Conservation (phyloP, 1,140 invertebrate species). For the Drosophila burlai region DNA sequence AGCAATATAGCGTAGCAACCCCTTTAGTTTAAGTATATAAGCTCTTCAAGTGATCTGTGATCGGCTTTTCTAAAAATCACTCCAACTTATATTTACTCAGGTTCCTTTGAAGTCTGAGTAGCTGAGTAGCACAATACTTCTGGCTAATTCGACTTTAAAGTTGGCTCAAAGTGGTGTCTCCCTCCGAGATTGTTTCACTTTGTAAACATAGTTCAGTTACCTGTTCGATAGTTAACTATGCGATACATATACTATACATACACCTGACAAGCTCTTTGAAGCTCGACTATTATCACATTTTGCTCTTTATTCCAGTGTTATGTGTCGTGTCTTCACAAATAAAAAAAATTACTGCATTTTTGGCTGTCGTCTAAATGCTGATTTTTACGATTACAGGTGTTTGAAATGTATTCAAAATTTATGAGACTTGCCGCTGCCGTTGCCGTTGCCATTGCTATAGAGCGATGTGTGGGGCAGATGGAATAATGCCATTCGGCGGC, state of each 20-base stretch:
- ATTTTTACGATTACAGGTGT: conserved; percentile 47
- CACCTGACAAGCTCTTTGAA: conserved; percentile 28
- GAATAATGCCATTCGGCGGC: conserved; percentile 40
- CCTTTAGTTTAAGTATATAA: too few relatives aligned
- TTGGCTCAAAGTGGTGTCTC: background rate
- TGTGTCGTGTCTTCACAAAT: conserved; percentile 7
- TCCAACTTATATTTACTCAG: background rate
- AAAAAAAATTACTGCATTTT: conserved; percentile 18
- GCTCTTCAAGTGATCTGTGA: background rate
- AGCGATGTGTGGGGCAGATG: conserved; percentile 34
- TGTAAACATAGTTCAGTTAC: conserved; percentile 43
- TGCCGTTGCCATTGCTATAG: conserved; percentile 8
- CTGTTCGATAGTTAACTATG: conserved; percentile 13
- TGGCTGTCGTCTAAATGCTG: conserved; percentile 31
- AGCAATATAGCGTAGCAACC: background rate
- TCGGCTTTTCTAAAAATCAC: conserved; percentile 14
- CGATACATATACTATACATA: conserved; percentile 3
- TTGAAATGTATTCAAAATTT: conserved; percentile 67
- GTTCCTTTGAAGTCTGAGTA: conserved; percentile 11
- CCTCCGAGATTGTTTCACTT: conserved; percentile 9
- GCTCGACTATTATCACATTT: conserved; percentile 17
- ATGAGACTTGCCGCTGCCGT: conserved; percentile 46
- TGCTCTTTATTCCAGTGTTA: conserved; percentile 32
- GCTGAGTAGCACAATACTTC: conserved; percentile 7
- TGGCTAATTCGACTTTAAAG: conserved; percentile 21